Evolutionary conservation across 2,113 vertebrate species (phyloP), one percentile per base, ranked within the genome.

Genomic region (Pterocles orientalis): DNA sequence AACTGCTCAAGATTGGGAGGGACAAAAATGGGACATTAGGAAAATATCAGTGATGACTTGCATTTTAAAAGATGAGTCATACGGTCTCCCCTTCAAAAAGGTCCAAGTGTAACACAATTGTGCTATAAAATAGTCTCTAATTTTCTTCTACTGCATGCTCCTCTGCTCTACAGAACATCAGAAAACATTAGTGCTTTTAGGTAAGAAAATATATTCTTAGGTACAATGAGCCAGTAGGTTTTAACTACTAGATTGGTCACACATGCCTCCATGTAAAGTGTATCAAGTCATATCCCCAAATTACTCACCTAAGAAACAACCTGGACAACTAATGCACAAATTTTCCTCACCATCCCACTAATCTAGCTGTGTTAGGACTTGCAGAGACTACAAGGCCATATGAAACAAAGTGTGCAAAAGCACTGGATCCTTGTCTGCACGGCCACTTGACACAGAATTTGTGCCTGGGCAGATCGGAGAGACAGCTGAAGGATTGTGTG

Each of bases 401-500:
- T 4, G 7, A 72, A 64, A 68, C 3, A 31, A 69, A 2, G 6
- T 3, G 2, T 31, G 28, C 6, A 33, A 51, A 60, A 13, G 14
- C 34, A 43, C 51, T 15, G 8, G 7, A 36, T 54, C 64, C 31
- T 47, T 56, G 50, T n/a, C 47, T 34, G 43, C 29, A 36, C 0
- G 1, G 29, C 21, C n/a, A 26, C 50, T 57, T 53, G 14, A 17
- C 3, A 2, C 54, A 34, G 29, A 41, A 23, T 57, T 53, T 62
- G 29, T 19, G 18, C 18, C 43, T 47, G 41, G 4, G 34, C 18
- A 10, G 17, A 53, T 33, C 25, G 56, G 58, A 50, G 10, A 54
- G 10, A 43, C 14, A 15, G 41, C 5, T 2, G 0, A 18, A 34
- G 19, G 31, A n/a, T 3, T n/a, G 23, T 5, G 5, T 41, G 23